Percentiles rank a stretch among this genome's conserved stretches.
phyloP scores from a whole-genome alignment of 2,113 vertebrate genomes.

The Camelus bactrianus region DNA sequence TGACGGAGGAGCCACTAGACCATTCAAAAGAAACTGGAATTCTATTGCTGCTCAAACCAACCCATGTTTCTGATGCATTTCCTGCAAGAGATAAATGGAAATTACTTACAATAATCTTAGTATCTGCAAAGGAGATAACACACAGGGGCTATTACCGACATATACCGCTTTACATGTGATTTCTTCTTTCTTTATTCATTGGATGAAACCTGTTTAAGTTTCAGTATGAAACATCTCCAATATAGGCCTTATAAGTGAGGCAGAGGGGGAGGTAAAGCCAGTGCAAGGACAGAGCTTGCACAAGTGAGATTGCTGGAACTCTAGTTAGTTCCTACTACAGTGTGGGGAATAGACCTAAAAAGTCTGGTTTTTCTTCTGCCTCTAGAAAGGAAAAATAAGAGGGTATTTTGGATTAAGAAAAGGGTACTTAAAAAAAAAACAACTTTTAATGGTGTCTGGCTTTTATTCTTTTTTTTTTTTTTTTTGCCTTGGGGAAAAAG shows the following conservation, averaged over 20 bases:
- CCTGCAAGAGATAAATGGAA: conserved; percentile 84
- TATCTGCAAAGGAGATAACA: background rate
- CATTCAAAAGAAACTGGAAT: conserved; percentile 89
- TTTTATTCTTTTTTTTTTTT: background rate
- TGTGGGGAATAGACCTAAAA: background rate
- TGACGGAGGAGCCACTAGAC: conserved; percentile 91
- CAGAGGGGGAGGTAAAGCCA: background rate
- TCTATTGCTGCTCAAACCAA: conserved; percentile 90
- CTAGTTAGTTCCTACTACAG: background rate
- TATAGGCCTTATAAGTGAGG: background rate
- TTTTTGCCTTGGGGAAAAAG: background rate
- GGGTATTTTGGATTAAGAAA: background rate
- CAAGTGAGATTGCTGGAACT: background rate
- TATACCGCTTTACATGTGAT: background rate
- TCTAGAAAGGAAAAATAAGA: conserved; percentile 6
- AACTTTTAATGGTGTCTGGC: background rate
- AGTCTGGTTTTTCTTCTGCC: conserved; percentile 10
- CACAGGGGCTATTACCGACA: background rate
- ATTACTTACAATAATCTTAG: conserved; percentile 27
- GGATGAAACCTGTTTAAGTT: conserved; percentile 35
- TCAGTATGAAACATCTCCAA: background rate
- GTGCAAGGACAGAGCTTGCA: background rate
- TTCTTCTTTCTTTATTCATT: conserved; percentile 6
- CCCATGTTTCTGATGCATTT: conserved; percentile 91
- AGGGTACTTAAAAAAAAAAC: background rate